phyloP scores from a whole-genome alignment of 2,113 vertebrate genomes.

The Fulmarus glacialis region DNA sequence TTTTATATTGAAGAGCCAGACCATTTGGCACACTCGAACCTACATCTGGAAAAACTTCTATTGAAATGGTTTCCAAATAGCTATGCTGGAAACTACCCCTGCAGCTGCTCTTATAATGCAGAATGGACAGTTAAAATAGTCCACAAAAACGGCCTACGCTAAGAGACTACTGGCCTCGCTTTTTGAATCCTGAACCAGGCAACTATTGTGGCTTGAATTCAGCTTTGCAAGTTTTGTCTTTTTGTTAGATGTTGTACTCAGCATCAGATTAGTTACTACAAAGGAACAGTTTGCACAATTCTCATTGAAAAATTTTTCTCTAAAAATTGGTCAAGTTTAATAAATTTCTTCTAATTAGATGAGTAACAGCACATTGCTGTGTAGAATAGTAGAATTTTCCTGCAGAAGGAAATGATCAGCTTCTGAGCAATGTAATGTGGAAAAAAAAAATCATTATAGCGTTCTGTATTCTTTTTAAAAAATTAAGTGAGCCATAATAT shows the following conservation, averaged over 20 bases:
- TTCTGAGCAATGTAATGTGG: background rate
- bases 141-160: background rate
- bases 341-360: background rate
- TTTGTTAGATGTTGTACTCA: background rate
- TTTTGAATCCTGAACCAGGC: background rate
- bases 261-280: background rate
- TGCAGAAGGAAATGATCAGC: background rate
- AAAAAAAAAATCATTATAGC: background rate
- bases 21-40: background rate
- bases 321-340: background rate
- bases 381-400: background rate
- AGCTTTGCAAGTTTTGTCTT: background rate
- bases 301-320: background rate
- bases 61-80: background rate
- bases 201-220: background rate
- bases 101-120: background rate
- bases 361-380: background rate
- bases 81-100: background rate
- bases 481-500: background rate
- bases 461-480: background rate
- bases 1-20: background rate
- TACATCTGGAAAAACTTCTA: constrained; percentile 41
- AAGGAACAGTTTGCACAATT: background rate
- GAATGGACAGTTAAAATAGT: background rate
- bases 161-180: background rate